Percentiles rank a stretch among this genome's conserved stretches.
These are phyloP conservation scores for Lutjanus campechanus DNA, from an alignment of 2,797 vertebrate genomes.

Conservation along the genomic window DNA sequence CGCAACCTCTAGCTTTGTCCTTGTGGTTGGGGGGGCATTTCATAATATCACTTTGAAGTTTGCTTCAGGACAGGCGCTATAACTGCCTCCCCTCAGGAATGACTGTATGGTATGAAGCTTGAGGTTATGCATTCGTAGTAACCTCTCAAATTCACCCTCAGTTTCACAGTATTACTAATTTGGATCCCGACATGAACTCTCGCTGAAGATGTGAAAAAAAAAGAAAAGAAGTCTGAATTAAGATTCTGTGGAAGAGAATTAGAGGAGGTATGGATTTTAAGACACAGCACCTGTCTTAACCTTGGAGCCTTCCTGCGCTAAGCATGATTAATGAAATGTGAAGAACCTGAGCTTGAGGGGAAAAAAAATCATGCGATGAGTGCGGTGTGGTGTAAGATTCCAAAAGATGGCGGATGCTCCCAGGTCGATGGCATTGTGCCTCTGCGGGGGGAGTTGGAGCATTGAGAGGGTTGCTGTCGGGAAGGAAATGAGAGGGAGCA, in stretches of 20 bases:
- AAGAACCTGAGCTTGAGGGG: slow-evolving; percentile 57
- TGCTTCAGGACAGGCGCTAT: slow-evolving; percentile 57
- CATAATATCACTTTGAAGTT: slow-evolving; percentile 49
- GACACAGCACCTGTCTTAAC: slow-evolving; percentile 30
- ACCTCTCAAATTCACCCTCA: slow-evolving; percentile 16
- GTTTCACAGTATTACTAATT: slow-evolving; percentile 6
- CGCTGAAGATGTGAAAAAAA: not conserved
- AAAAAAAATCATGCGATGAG: slow-evolving; percentile 53
- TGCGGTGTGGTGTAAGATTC: slow-evolving; percentile 56
- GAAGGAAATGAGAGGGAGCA: slow-evolving; percentile 39
- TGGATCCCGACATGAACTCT: slow-evolving; percentile 3
- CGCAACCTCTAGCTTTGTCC: slow-evolving; percentile 25
- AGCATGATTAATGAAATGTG: slow-evolving; percentile 72
- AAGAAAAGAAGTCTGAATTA: not conserved
- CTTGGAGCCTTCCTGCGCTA: not conserved
- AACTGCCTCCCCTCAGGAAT: slow-evolving; percentile 52
- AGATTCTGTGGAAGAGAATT: slow-evolving; percentile 18
- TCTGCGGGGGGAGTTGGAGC: slow-evolving; percentile 13
- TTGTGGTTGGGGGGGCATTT: slow-evolving; percentile 34
- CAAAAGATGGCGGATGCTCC: slow-evolving; percentile 46
- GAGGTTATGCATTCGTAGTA: slow-evolving; percentile 2
- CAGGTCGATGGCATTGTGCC: slow-evolving; percentile 39
- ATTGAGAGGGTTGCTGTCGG: slow-evolving; percentile 2
- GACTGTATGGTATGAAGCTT: slow-evolving; percentile 1
- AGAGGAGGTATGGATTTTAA: slow-evolving; percentile 22